Evolutionary conservation across 2,888 invertebrate genomes (phyloP), one percentile per base, ranked within the genome.

Genomic region (Pycnomerus fuliginosus): DNA sequence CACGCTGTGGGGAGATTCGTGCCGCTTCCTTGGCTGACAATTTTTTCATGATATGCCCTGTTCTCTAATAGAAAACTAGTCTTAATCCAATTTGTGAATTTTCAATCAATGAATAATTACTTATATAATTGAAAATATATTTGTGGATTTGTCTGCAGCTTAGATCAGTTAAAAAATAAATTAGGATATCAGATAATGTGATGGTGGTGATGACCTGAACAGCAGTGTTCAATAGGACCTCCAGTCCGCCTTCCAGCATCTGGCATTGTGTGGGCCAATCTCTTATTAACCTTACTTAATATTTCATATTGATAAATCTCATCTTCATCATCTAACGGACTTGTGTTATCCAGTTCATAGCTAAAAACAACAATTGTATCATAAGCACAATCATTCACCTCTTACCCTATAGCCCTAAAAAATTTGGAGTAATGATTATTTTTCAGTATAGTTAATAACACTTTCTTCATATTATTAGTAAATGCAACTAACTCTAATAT

Each of bases 361-460:
- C 82, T 83, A 66, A 44, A 74, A 72, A 53, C 54, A 53, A 38
- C 22, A 17, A 29, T 12, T 17, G 13, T 17, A 27, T 20, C 3
- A 11, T 31, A 22, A 36, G n/a, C 15, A 29, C 17, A 20, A 17
- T 33, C 13, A 3, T 29, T 11, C 16, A 37, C 17, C n/a, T 28
- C 20, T 42, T 45, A 32, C 46, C 40, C 33, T 12, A 45, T 5
- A 32, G 83, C 82, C 60, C 80, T 80, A 71, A 89, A 93, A 73
- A 93, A 93, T 2, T 80, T 71, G 1, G 87, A 87, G 25, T 77
- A 71, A 23, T 80, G 77, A 72, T 92, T 92, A 65, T 85, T 82
- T 64, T 87, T 89, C 53, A 92, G 81, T 34, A 87, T 85, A 5
- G 93, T 93, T 58, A 92, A 75, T 38, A 91, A 80, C 30, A 92